Conservation (phyloP, 2,888 invertebrate genomes). For the Hymenopus coronatus region DNA sequence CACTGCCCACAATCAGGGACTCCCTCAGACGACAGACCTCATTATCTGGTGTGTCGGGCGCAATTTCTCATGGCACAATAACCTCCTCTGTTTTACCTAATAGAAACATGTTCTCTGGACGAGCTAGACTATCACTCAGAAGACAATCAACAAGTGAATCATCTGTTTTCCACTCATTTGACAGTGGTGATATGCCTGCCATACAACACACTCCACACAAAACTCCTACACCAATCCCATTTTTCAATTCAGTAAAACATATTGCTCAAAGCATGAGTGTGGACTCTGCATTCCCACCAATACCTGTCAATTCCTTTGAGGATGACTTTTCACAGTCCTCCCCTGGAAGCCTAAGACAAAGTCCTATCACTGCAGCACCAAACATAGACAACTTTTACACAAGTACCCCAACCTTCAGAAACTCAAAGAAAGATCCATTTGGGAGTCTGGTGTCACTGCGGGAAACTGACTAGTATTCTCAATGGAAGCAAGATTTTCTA, state of each 20-base stretch:
- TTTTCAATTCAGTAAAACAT: not conserved
- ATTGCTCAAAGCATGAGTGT: not conserved
- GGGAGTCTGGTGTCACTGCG: conserved; percentile 31
- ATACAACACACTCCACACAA: not conserved
- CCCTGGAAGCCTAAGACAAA: conserved; percentile 7
- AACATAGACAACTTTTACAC: not conserved
- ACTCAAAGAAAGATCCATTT: conserved; percentile 23
- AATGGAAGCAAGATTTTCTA: not conserved
- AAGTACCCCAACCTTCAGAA: not conserved
- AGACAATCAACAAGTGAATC: not conserved
- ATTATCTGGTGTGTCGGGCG: not conserved
- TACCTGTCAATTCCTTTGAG: not conserved
- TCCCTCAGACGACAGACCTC: not conserved
- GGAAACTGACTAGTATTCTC: conserved; percentile 3
- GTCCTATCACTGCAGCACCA: not conserved
- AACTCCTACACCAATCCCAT: not conserved
- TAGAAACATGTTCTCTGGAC: not conserved
- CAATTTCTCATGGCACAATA: not conserved
- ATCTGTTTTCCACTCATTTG: conserved; percentile 20
- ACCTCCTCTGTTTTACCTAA: conserved; percentile 2
- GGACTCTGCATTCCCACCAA: conserved; percentile 10
- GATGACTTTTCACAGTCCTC: not conserved
- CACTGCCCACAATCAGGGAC: not conserved
- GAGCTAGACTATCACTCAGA: not conserved
- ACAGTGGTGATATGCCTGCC: not conserved